Conservation (phyloP, 2,888 invertebrate genomes). For the Heliconius sara region DNA sequence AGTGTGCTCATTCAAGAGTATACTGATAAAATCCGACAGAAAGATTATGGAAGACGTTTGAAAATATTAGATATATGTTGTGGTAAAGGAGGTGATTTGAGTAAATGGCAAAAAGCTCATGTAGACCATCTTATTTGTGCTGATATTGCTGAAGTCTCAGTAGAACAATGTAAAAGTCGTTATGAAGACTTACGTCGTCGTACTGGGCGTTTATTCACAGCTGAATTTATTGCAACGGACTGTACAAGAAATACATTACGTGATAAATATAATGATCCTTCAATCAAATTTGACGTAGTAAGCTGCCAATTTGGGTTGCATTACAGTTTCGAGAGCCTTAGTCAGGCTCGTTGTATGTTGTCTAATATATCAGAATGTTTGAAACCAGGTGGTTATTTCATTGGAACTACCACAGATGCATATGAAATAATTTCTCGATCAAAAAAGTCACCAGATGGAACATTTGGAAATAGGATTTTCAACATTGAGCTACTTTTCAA, state of each 20-base stretch:
- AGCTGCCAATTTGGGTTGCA: constrained; percentile 99
- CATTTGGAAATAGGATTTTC: constrained; percentile 92
- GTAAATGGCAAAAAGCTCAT: constrained; percentile 96
- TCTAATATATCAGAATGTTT: constrained; percentile 96
- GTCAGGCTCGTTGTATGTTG: constrained; percentile 96
- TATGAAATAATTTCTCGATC: constrained; percentile 93
- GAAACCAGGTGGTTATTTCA: constrained; percentile 95
- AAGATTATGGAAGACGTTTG: constrained; percentile 86
- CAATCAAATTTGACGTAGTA: constrained; percentile 92
- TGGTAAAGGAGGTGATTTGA: constrained; percentile 98
- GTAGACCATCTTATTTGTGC: constrained; percentile 94
- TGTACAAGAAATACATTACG: constrained; percentile 93
- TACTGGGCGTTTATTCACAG: constrained; percentile 85
- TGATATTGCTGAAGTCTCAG: constrained; percentile 96
- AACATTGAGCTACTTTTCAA: constrained; percentile 89
- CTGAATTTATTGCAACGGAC: constrained; percentile 96
- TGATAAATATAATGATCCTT: constrained; percentile 90
- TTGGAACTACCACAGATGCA: constrained; percentile 98
- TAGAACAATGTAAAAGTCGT: constrained; percentile 94
- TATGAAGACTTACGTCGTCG: constrained; percentile 88
- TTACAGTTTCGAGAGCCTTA: constrained; percentile 95
- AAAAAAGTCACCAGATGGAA: constrained; percentile 80
- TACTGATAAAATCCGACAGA: constrained; percentile 86
- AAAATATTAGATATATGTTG: constrained; percentile 97
- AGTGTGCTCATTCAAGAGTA: constrained; percentile 96